Base-by-base conservation (phyloP, 2,888 invertebrate species). In the Philhelius pedissequus region DNA sequence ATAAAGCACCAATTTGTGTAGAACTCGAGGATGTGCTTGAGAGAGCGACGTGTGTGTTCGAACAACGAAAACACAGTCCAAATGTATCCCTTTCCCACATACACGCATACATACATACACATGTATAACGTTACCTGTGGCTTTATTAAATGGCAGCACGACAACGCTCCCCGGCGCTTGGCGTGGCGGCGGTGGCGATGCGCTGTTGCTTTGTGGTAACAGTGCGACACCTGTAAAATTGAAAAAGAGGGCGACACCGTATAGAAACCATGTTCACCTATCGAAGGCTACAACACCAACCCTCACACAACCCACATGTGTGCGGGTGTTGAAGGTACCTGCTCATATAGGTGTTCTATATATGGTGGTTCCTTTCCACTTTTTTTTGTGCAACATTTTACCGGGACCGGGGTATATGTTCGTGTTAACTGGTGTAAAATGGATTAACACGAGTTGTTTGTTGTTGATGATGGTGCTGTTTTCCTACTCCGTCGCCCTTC, bases 371-470 rank as follows among this genome's bases (percentile, higher is more conserved):
- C 6, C 35, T 45, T 40, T 13, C 30, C 13, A 27, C 54, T 56
- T 32, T 48, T n/a, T 48, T 62, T 32, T 69, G 22, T 54, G 75
- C 69, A 69, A 62, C 68, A 75, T 62, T 77, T 58, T 68, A 73
- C 40, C 48, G 77, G 48, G 71, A 66, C n/a, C n/a, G n/a, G n/a
- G n/a, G n/a, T n/a, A n/a, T 58, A 18, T 77, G 71, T 77, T 66
- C 77, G 56, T 82, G 78, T 78, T 82, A 77, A 78, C 82, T 82
- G 66, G 77, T 81, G 76, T 81, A 81, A 81, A 77, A 73, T 78
- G 82, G 82, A 82, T 82, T 77, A 81, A 81, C 82, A 82, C 68
- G 77, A 82, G 52, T 77, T 82, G 82, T 78, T 76, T 82, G 82
- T 77, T 73, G 71, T 60, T 73, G 82, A 82, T 77, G 71, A 68